phyloP scores from a whole-genome alignment of 2,797 vertebrate species.

The Melanogrammus aeglefinus region DNA sequence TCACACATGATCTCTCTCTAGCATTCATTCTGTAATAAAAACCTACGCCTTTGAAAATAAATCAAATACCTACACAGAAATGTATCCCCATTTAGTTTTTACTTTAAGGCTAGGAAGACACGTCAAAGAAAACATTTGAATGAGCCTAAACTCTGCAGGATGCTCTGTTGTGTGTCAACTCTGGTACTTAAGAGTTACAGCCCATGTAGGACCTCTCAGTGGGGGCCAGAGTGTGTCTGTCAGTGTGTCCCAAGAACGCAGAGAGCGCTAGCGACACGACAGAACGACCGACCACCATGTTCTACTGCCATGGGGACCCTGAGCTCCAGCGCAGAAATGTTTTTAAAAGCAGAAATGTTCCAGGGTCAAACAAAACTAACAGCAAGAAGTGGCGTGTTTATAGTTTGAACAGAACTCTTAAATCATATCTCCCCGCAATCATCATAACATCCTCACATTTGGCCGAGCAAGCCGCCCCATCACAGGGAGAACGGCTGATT shows the following conservation, averaged over 20 bases:
- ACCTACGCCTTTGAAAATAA: not conserved
- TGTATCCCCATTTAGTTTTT: not conserved
- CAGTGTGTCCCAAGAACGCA: not conserved
- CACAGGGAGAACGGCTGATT: too few relatives aligned
- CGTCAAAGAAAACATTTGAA: not conserved
- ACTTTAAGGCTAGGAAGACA: not conserved
- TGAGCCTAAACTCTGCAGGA: not conserved
- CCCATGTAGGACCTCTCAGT: not conserved
- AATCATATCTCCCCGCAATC: not conserved
- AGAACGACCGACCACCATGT: not conserved
- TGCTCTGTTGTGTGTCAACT: not conserved
- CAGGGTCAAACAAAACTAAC: not conserved
- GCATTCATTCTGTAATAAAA: too few relatives aligned
- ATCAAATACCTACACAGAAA: not conserved
- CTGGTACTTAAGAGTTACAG: not conserved
- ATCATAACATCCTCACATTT: not conserved
- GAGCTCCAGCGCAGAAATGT: not conserved
- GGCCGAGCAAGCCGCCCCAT: too few relatives aligned
- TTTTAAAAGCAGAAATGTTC: not conserved
- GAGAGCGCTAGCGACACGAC: not conserved
- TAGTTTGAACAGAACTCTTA: not conserved
- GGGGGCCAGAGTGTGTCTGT: not conserved
- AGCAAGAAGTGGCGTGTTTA: not conserved
- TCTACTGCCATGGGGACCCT: not conserved
- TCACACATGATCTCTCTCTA: too few relatives aligned